Conservation (phyloP, 2,113 vertebrate species). For the Sakesphorus luctuosus region DNA sequence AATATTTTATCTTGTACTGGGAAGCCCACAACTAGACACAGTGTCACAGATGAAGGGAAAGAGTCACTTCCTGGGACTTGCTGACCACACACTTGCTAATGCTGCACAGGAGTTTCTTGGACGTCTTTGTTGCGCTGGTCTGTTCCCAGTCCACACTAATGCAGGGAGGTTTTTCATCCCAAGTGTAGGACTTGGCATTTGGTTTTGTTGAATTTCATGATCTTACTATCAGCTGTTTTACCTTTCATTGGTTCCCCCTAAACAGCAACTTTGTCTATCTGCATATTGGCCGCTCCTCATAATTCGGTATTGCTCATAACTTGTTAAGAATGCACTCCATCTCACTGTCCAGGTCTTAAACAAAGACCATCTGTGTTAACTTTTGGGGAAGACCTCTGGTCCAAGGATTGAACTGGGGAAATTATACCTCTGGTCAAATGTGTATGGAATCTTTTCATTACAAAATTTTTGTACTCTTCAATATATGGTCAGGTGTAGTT, state of each 20-base stretch:
- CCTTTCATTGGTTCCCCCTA: not conserved
- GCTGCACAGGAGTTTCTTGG: not conserved
- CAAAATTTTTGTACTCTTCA: not conserved
- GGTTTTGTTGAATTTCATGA: not conserved
- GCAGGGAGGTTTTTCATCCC: not conserved
- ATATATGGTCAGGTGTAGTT: not conserved
- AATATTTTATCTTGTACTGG: not conserved
- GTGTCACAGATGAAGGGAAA: not conserved
- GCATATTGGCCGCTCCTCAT: accelerated
- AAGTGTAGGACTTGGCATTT: not conserved
- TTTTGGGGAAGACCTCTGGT: not conserved
- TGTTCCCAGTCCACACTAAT: not conserved
- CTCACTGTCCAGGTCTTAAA: not conserved
- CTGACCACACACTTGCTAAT: not conserved
- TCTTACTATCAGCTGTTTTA: accelerated
- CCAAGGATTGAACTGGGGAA: not conserved
- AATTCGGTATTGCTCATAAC: too few relatives aligned
- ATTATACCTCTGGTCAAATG: not conserved
- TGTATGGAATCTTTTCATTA: not conserved
- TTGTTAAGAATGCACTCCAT: not conserved
- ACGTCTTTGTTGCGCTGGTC: not conserved
- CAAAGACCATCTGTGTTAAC: not conserved
- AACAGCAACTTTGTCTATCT: not conserved
- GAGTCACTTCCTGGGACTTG: not conserved
- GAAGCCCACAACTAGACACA: not conserved